Base-by-base conservation (phyloP, 2,888 invertebrate genomes). In the Anthoptus insignis region DNA sequence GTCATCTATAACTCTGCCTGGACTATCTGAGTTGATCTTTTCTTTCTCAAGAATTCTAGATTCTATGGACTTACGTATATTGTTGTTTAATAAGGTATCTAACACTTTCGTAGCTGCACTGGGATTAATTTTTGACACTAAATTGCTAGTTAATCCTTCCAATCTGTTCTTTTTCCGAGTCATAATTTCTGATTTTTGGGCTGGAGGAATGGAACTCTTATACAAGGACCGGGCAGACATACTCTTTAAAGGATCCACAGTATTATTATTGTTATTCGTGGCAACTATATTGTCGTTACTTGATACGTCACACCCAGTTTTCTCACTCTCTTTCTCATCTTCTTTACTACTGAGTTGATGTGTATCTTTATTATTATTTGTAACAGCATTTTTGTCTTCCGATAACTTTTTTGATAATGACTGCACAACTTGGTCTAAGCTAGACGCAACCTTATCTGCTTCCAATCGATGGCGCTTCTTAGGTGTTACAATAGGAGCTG, bases 401-500 rank as follows among this genome's bases (percentile, higher is more conserved):
- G 90, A 86, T 66, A 93, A 67, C 69, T 93, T 93, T 76, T 93
- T 93, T 9, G 93, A 92, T 49, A 94, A 76, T 7, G 92, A 90
- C 72, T 92, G 93, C 4, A 93, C 93, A 1, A 93, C 93, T 76
- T 88, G 86, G 76, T 93, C 92, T 65, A 94, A 82, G 64, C 83
- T 89, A 54, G 86, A 80, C 45, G 88, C 80, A 37, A 82, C 86
- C 73, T 90, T 92, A 42, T 95, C 94, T 22, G 94, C 92, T 86
- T 96, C 96, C 57, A 96, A 77, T 69, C 96, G 88, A 77, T 96
- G 96, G 0, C 96, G 92, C 77, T 97, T 97, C 77, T 97, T 97
- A 0, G 97, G 96, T 0, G 97, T 96, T 1, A 96, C 95, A 21
- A 93, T 92, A 21, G 93, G 93, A 19, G 93, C 89, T 13, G 87